Evolutionary conservation across 2,888 invertebrate genomes (phyloP).

Genomic region (Thymelicus acteon): DNA sequence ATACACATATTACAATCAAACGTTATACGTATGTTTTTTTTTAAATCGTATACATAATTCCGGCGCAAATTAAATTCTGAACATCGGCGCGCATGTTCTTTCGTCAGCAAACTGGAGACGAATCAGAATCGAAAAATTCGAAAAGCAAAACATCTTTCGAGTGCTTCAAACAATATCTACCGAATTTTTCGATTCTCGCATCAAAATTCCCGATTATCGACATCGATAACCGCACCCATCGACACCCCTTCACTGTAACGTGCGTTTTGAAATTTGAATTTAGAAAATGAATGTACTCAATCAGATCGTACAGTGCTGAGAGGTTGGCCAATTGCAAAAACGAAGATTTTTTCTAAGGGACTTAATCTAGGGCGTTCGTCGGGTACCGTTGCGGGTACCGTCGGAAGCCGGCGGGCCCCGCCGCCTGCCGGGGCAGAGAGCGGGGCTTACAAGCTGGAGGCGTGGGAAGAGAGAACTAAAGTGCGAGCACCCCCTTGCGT

Average conservation of each 20-base stretch:
- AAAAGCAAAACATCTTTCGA: slow-evolving; percentile 9
- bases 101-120: slow-evolving; percentile 50
- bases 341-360: slow-evolving; percentile 84
- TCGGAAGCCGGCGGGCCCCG: slow-evolving; percentile 48
- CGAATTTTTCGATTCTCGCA: slow-evolving; percentile 33
- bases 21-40: slow-evolving; percentile 81
- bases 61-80: slow-evolving; percentile 75
- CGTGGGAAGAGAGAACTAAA: slow-evolving; percentile 81
- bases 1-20: slow-evolving; percentile 83
- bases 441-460: slow-evolving; percentile 72
- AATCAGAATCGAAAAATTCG: slow-evolving; percentile 43
- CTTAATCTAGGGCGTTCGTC: slow-evolving; percentile 70
- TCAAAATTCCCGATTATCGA: slow-evolving; percentile 34
- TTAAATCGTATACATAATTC: slow-evolving; percentile 84
- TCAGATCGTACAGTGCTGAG: slow-evolving; percentile 77
- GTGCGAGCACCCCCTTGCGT: slow-evolving; percentile 89
- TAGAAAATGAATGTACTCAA: slow-evolving; percentile 59
- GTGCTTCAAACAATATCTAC: background rate
- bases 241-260: slow-evolving; percentile 82
- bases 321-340: slow-evolving; percentile 86
- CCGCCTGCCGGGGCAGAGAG: slow-evolving; percentile 25
- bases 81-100: slow-evolving; percentile 71
- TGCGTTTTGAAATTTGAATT: slow-evolving; percentile 47
- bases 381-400: slow-evolving; percentile 53
- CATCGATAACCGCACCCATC: slow-evolving; percentile 67